A percentile compares a stretch with the other conserved stretches of the same genome.
These are phyloP conservation scores for Aleiodes leptofemur DNA, from an alignment of 2,888 invertebrate genomes.

Conservation along the genomic window DNA sequence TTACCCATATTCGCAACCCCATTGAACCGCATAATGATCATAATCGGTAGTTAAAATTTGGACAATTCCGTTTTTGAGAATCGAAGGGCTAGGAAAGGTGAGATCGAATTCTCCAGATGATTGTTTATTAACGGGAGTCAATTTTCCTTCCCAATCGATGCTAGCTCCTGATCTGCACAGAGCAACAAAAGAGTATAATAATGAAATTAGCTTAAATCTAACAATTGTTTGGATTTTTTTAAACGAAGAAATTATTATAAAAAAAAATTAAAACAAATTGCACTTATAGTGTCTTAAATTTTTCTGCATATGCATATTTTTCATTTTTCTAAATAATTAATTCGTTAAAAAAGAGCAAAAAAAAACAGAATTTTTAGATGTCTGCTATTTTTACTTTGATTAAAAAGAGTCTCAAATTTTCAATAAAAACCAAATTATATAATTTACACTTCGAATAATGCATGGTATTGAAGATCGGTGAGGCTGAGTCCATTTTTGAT, in stretches of 20 bases:
- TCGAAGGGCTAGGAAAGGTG: neutral
- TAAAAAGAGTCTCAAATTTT: neutral
- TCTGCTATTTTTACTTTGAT: too few relatives aligned
- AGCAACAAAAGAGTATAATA: neutral
- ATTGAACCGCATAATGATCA: slow-evolving; percentile 1
- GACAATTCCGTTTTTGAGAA: neutral
- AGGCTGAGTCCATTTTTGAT: neutral
- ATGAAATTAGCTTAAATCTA: too few relatives aligned
- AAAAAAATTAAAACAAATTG: too few relatives aligned
- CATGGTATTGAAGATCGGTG: neutral
- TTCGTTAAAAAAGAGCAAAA: too few relatives aligned
- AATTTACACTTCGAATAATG: neutral
- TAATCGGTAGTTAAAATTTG: slow-evolving; percentile 30
- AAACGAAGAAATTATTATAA: too few relatives aligned
- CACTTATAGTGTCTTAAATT: too few relatives aligned
- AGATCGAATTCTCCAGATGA: neutral
- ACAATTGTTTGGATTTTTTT: too few relatives aligned
- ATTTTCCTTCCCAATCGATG: slow-evolving; percentile 6
- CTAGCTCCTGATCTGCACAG: neutral
- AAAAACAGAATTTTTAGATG: too few relatives aligned
- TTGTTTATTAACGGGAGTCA: neutral
- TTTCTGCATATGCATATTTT: too few relatives aligned
- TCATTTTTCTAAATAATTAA: too few relatives aligned
- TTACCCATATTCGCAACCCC: neutral
- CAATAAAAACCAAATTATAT: neutral